Evolutionary conservation across 1,140 invertebrate genomes (phyloP).

Genomic region (Dendroctonus ponderosae): DNA sequence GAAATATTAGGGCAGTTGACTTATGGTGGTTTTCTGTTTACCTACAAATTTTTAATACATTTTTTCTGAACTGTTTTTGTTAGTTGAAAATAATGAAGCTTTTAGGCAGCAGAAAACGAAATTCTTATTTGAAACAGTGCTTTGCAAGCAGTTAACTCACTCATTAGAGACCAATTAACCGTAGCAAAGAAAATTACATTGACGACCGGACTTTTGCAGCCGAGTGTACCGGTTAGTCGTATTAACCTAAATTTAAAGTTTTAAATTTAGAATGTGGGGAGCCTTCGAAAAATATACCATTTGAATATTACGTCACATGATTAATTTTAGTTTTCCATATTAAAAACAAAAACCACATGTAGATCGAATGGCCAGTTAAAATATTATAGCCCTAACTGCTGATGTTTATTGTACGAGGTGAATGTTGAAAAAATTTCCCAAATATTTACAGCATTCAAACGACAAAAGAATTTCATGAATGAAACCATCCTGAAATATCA

Average conservation of each 20-base stretch:
- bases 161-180: conserved; percentile 6
- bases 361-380: conserved; percentile 8
- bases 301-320: conserved; percentile 29
- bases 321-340: conserved; percentile 34
- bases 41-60: no score
- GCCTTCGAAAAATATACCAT: conserved; percentile 26
- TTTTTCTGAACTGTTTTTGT: no score
- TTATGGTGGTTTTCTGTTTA: no score
- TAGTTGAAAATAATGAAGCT: no score
- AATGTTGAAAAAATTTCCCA: neutral
- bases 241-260: conserved; percentile 34
- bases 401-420: no score
- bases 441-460: no score
- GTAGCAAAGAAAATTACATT: conserved; percentile 15
- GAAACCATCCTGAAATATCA: no score
- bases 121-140: no score
- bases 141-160: neutral
- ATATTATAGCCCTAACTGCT: neutral
- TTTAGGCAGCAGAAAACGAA: no score
- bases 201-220: conserved; percentile 19
- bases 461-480: no score
- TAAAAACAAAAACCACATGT: conserved; percentile 27
- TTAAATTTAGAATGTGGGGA: conserved; percentile 22
- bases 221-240: conserved; percentile 14
- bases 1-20: no score